Evolutionary conservation across 2,797 vertebrate genomes (phyloP), one percentile per base, ranked within the genome.

Genomic region (Psittacula echo): DNA sequence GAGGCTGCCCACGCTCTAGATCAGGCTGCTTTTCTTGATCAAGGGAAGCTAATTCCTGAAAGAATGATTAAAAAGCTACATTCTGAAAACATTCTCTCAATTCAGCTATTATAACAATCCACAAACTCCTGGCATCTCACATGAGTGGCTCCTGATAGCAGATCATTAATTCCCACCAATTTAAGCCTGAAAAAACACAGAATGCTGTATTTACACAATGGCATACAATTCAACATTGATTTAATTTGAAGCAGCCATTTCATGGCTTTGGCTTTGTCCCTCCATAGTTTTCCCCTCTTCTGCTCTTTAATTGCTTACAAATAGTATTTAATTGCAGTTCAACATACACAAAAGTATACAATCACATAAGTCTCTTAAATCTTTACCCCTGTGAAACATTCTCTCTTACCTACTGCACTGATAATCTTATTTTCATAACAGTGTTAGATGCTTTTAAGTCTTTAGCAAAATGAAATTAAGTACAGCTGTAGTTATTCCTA

Each of bases 1-100:
- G 99, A 82, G 98, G 98, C 68, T 98, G 99, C 80, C 98, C 97
- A 84, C 98, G 98, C 87, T 99, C 98, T 95, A 98, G 97, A 97
- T 94, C 45, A 70, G 94, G 93, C 81, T 97, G 98, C 85, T 98
- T 99, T 97, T 98, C 98, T 97, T 98, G 98, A 96, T 97, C 98
- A 89, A 98, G 85, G 87, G 98, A 97, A 98, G 98, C 74, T 95
- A 98, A 97, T 98, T 99, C 98, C 99, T 99, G 77, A 83, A 95
- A 96, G 58, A 95, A 96, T 39, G 4, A 86, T 89, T 18, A 97
- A 89, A 97, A 93, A 97, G 41, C 4, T 77, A 56, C 18, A 19
- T 84, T 74, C 44, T 94, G 76, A 74, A 94, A 90, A 89, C n/a
- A 45, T 60, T 72, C 16, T 64, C 39, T 90, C 60, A 92, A 89